phyloP scores from a whole-genome alignment of 2,888 invertebrate species.

The Tetrapedia diversipes region DNA sequence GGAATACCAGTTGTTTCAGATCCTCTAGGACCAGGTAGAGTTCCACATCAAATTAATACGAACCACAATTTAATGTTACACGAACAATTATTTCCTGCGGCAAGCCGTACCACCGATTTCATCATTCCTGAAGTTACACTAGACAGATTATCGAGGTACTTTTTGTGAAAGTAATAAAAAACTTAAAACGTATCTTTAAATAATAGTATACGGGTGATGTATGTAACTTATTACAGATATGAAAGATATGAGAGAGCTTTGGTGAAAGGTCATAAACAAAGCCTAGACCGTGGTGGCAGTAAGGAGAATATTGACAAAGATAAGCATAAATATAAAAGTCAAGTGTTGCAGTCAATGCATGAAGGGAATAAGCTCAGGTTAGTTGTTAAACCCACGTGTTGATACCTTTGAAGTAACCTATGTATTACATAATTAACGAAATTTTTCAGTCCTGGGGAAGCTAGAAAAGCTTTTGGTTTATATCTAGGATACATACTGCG shows the following conservation, averaged over 20 bases:
- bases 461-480: slow-evolving; percentile 90
- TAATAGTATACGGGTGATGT: neutral
- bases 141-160: slow-evolving; percentile 80
- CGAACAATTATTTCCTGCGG: slow-evolving; percentile 89
- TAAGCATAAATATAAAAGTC: slow-evolving; percentile 85
- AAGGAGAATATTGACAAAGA: slow-evolving; percentile 82
- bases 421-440: slow-evolving; percentile 8
- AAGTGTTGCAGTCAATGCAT: slow-evolving; percentile 86
- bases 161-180: neutral
- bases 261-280: slow-evolving; percentile 82
- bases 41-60: slow-evolving; percentile 84
- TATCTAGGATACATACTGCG: slow-evolving; percentile 90
- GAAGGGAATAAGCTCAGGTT: slow-evolving; percentile 88
- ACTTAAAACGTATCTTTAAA: neutral
- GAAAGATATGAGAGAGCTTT: slow-evolving; percentile 86
- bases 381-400: slow-evolving; percentile 71
- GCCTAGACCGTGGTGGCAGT: slow-evolving; percentile 79
- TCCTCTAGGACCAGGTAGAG: slow-evolving; percentile 78
- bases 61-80: slow-evolving; percentile 92
- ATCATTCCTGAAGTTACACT: slow-evolving; percentile 79
- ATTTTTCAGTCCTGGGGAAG: slow-evolving; percentile 84
- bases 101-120: slow-evolving; percentile 76
- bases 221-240: slow-evolving; percentile 78
- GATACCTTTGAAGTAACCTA: neutral
- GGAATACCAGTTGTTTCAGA: slow-evolving; percentile 87